Base-by-base conservation (phyloP, 2,888 invertebrate species). In the Rotaria magnacalcarata region DNA sequence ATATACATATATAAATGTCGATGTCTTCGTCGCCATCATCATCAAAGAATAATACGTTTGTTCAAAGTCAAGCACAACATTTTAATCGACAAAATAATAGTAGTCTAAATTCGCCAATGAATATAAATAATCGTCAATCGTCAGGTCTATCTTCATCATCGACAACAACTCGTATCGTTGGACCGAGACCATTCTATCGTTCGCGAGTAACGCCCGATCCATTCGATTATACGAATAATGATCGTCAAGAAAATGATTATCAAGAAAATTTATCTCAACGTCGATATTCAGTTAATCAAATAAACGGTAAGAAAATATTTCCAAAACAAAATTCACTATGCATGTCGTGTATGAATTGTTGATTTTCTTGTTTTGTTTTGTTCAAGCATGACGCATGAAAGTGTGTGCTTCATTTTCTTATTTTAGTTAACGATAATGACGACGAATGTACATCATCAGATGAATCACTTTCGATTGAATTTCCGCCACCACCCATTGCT, bases 171-270 rank as follows among this genome's bases (percentile, higher is more conserved):
- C 47, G 43, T 24, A n/a, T 80, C 24, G 24, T 80, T 34, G 67
- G 67, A 47, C 43, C 80, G n/a, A 80, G n/a, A 80, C 80, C 80
- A 47, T 80, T 80, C 24, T 80, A 80, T 80, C 80, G 80, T 24
- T 47, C 80, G 47, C 80, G 16, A 47, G 2, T 47, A 47, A 80
- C 43, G n/a, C 47, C 47, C n/a, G 80, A 47, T 80, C 80, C 47
- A 80, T 80, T 24, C n/a, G 47, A 47, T 47, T 47, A 80, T 43
- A 80, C 47, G 24, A 80, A 47, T 80, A 43, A 47, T 47, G 5
- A 80, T 80, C 80, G 67, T 34, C 67, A 14, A 67, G 34, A 67
- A 67, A 34, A 19, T 67, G 67, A 67, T 34, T 34, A 67, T 34
- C 67, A 67, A 34, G 19, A 34, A 34, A 67, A 67, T 67, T 19